Evolutionary conservation across 2,888 invertebrate genomes (phyloP), one percentile per base, ranked within the genome.

Genomic region (Calameuta filiformis): DNA sequence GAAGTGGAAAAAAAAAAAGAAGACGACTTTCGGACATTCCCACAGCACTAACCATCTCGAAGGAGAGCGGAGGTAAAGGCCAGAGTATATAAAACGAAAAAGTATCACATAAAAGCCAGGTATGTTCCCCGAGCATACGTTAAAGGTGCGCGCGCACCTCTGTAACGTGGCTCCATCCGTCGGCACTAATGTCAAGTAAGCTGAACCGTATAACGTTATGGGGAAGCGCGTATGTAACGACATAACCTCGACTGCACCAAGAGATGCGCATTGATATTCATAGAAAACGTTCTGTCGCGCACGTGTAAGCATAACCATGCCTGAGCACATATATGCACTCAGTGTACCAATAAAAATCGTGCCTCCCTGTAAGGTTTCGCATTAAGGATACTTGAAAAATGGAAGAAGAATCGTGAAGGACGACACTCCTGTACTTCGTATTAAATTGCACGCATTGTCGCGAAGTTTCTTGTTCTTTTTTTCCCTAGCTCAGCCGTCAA

Each of bases 131-230:
- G 40, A 40, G 40, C 40, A 40, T 40, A 40, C 40, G 40, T 40
- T 40, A 6, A 15, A 40, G 40, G 69, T 33, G 73, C 35, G 33
- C 73, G 35, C 34, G 73, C 35, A 34, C 15, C 31, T 73, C 23
- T 15, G 34, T 31, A 73, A 73, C 35, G 73, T 71, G n/a, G 78
- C 80, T 35, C 79, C 73, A 68, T 79, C 73, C 68, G 74, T 74
- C 76, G 76, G 77, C 77, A 76, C 76, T 77, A 79, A 81, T 77
- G 81, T 81, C 82, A 77, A 76, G 82, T 81, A 78, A 77, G 79
- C 79, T 68, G 79, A 79, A 80, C 79, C 79, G 76, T 77, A 77
- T 78, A 75, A 80, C 80, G 79, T 79, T 76, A 80, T 56, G 69
- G 80, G 76, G 77, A 77, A 15, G 40, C 40, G 40, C 40, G 15